Evolutionary conservation across 2,888 invertebrate species (phyloP), one percentile per base, ranked within the genome.

Genomic region (Eupithecia insigniata): DNA sequence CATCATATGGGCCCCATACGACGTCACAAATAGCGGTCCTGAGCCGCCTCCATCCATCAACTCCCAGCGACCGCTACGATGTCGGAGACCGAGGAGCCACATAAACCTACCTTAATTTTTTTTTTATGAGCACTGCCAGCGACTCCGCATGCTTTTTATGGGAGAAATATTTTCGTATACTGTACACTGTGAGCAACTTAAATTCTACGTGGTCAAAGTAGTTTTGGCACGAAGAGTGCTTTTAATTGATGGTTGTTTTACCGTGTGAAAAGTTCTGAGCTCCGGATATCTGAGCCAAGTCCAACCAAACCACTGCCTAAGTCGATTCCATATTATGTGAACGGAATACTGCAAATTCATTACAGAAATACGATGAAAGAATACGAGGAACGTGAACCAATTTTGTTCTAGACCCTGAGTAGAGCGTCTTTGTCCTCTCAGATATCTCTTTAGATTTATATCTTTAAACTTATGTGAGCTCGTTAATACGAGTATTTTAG

Each of bases 171-270:
- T 55, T 55, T 26, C 12, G 3, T 8, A 22, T 2, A n/a, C n/a
- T 64, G 46, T 51, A 6, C 18, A 62, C 7, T 36, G 5, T 55
- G 55, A 12, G 55, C 32, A 51, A 26, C 64, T 64, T 76, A 76
- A 76, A 73, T 69, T 66, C 62, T 62, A 68, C 55, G 66, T 66
- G 73, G 74, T 74, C 71, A 75, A 66, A 72, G 66, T 69, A 62
- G 73, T 68, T 78, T 79, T 76, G 81, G 83, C 80, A 85, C 83
- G 83, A 84, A 77, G 80, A 79, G 80, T 82, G 81, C 80, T 88
- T 89, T 89, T 91, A 90, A 90, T 89, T 89, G 89, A 87, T 84
- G 82, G 83, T 85, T 84, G 83, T 86, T 83, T 82, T 84, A 82
- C 82, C 82, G 82, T 82, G 83, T 82, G 80, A 82, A 81, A 76